Conservation (phyloP, 1,140 invertebrate genomes). For the Bombus impatiens region DNA sequence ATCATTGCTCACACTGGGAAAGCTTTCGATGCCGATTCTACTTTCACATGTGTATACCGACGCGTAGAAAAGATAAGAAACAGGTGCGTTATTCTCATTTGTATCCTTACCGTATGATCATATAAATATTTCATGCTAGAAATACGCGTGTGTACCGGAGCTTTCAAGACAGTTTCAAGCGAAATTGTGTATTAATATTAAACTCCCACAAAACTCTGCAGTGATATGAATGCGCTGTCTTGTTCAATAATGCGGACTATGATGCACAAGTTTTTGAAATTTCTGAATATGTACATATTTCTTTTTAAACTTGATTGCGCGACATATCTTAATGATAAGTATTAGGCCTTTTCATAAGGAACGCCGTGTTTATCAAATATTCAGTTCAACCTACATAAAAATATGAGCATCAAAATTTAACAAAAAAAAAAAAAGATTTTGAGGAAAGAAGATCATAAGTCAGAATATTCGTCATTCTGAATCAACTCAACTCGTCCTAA, state of each 20-base stretch:
- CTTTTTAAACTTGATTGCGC: no score
- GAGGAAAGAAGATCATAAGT: no score
- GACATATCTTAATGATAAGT: no score
- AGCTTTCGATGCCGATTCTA: slow-evolving; percentile 46
- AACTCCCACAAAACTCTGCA: slow-evolving; percentile 57
- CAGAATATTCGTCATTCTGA: no score
- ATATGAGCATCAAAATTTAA: no score
- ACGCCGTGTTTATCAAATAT: no score
- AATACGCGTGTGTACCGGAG: slow-evolving; percentile 25
- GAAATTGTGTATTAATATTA: slow-evolving; percentile 74
- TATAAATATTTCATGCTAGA: slow-evolving; percentile 67
- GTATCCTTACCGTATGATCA: slow-evolving; percentile 55
- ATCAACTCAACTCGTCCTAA: no score
- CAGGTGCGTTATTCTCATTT: slow-evolving; percentile 68
- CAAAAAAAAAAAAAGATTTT: no score
- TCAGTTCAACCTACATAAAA: no score
- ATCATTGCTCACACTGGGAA: neutral
- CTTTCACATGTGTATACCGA: no score
- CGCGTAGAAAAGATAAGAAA: slow-evolving; percentile 36
- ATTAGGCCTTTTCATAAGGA: no score
- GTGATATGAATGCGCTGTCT: slow-evolving; percentile 33
- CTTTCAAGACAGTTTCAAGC: slow-evolving; percentile 53
- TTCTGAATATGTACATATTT: neutral
- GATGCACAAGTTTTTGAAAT: neutral
- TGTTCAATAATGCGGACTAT: slow-evolving; percentile 23